These are phyloP conservation scores for Sakesphorus luctuosus DNA, from an alignment of 2,113 vertebrate genomes.

Conservation along the genomic window DNA sequence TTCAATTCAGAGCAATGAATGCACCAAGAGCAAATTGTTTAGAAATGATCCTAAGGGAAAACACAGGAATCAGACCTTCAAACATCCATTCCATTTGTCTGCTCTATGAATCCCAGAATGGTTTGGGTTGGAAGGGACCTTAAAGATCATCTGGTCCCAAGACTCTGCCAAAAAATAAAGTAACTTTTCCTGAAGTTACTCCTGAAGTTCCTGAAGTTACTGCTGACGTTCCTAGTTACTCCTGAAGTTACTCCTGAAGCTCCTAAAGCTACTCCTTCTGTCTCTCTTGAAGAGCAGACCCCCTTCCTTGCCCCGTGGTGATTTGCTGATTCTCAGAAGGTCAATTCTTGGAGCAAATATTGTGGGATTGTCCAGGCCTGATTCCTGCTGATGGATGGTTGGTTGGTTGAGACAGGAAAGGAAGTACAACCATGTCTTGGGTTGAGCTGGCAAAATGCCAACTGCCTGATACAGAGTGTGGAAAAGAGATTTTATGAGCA, in stretches of 20 bases:
- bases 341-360: not conserved
- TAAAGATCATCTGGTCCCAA: not conserved
- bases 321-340: not conserved
- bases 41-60: not conserved
- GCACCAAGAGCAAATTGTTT: not conserved
- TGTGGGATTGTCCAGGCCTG: not conserved
- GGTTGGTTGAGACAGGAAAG: not conserved
- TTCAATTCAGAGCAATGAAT: not conserved
- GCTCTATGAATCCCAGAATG: not conserved
- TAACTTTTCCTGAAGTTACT: not conserved
- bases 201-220: no score
- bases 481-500: not conserved
- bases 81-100: not conserved
- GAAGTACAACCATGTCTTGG: not conserved
- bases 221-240: not conserved
- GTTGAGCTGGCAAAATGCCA: no score
- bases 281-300: not conserved
- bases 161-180: not conserved
- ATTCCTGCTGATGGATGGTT: not conserved
- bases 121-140: not conserved
- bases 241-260: not conserved
- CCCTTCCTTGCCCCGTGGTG: rapidly evolving
- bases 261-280: not conserved
- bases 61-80: not conserved
- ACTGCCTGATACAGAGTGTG: no score